phyloP scores from a whole-genome alignment of 2,797 vertebrate species.

The Dicrostonyx torquatus region DNA sequence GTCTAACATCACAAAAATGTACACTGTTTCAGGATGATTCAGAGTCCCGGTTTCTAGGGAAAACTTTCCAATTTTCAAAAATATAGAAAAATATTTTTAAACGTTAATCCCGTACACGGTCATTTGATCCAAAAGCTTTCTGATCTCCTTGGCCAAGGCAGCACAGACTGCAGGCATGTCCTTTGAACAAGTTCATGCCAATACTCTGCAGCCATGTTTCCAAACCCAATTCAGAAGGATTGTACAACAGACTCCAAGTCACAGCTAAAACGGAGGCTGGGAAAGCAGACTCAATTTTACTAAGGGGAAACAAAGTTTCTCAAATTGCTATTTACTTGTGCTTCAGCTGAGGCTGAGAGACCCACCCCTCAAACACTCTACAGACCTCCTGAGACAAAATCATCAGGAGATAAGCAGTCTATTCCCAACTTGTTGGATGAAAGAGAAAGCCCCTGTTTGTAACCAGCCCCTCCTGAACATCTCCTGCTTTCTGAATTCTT shows the following conservation, averaged over 20 bases:
- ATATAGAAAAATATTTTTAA: constrained; percentile 23
- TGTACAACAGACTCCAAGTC: neutral
- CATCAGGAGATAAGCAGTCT: neutral
- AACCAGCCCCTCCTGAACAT: neutral
- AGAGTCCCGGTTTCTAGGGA: neutral
- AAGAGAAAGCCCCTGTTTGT: neutral
- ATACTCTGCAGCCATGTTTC: neutral
- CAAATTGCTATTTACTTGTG: neutral
- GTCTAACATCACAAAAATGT: neutral
- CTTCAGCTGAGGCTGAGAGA: neutral
- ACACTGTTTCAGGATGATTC: neutral
- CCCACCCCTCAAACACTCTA: neutral
- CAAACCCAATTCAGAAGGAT: neutral
- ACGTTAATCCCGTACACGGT: neutral
- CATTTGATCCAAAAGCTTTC: neutral
- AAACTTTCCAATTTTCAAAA: constrained; percentile 8
- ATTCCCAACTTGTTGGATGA: neutral
- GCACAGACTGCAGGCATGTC: neutral
- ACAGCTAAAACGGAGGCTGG: neutral
- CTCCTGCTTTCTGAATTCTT: constrained; percentile 25
- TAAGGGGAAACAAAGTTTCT: neutral
- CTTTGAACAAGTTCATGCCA: neutral
- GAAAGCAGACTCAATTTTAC: neutral
- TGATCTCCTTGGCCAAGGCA: neutral
- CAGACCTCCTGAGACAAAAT: neutral